phyloP scores from a whole-genome alignment of 2,888 invertebrate species.

The Ophonus ardosiacus region DNA sequence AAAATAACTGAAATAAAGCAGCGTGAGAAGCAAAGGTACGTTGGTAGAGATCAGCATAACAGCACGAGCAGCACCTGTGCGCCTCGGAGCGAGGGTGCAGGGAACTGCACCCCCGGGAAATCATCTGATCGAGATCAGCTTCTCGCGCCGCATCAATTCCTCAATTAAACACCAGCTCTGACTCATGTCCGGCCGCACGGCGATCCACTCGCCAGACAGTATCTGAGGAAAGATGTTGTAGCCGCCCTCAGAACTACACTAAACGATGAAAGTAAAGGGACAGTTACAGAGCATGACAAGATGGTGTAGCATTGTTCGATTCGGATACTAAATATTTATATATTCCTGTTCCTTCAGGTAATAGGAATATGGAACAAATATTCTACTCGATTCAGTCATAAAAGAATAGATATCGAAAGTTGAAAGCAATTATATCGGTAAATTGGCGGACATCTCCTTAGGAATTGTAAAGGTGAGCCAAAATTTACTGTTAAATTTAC shows the following conservation, averaged over 20 bases:
- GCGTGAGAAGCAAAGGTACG: neutral
- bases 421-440: too few relatives aligned
- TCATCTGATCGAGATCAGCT: constrained; percentile 70
- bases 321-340: too few relatives aligned
- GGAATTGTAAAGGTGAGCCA: too few relatives aligned
- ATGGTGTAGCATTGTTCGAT: too few relatives aligned
- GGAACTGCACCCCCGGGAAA: constrained; percentile 71
- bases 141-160: constrained; percentile 64
- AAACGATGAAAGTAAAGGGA: neutral
- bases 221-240: neutral
- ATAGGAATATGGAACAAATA: too few relatives aligned
- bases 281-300: too few relatives aligned
- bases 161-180: constrained; percentile 63
- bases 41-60: constrained; percentile 30
- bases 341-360: too few relatives aligned
- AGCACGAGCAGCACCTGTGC: constrained; percentile 67
- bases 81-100: constrained; percentile 61
- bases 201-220: neutral
- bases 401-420: too few relatives aligned
- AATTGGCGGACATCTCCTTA: too few relatives aligned
- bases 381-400: too few relatives aligned
- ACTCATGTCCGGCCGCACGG: constrained; percentile 57
- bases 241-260: neutral
- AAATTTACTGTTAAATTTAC: too few relatives aligned
- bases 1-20: constrained; percentile 38